These are phyloP conservation scores for Periplaneta americana DNA, from an alignment of 1,140 invertebrate species.

Conservation along the genomic window DNA sequence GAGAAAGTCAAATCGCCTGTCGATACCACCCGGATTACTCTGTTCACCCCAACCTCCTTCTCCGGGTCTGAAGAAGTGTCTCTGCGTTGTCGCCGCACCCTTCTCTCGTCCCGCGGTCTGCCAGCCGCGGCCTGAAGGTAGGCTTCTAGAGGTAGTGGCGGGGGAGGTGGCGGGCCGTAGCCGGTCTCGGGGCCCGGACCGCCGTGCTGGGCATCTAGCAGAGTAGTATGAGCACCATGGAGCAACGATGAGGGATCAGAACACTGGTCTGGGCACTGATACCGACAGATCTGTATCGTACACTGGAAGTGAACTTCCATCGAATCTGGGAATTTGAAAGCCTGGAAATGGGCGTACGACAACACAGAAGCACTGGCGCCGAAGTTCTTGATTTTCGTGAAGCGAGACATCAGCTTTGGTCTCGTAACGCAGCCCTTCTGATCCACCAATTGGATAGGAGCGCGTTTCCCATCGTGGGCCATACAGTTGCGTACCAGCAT, in stretches of 20 bases:
- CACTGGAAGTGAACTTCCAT: slow-evolving; percentile 97
- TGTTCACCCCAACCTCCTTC: slow-evolving; percentile 76
- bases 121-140: slow-evolving; percentile 55
- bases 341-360: slow-evolving; percentile 90
- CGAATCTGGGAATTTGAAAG: slow-evolving; percentile 93
- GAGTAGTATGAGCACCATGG: slow-evolving; percentile 37
- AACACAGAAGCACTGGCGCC: slow-evolving; percentile 86
- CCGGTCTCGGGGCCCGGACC: slow-evolving; percentile 40
- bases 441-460: slow-evolving; percentile 91
- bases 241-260: slow-evolving; percentile 47
- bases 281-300: slow-evolving; percentile 90
- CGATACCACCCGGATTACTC: slow-evolving; percentile 78
- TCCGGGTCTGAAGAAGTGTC: slow-evolving; percentile 53
- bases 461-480: slow-evolving; percentile 88
- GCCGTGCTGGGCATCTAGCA: slow-evolving; percentile 44
- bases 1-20: slow-evolving; percentile 79
- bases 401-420: slow-evolving; percentile 88
- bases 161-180: slow-evolving; percentile 32
- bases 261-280: slow-evolving; percentile 88
- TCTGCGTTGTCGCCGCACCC: slow-evolving; percentile 49
- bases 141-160: slow-evolving; percentile 55
- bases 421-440: slow-evolving; percentile 87
- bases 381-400: slow-evolving; percentile 94
- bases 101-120: slow-evolving; percentile 66
- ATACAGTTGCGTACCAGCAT: slow-evolving; percentile 93